These are phyloP conservation scores for Geothlypis trichas DNA, from an alignment of 2,113 vertebrate genomes.

Conservation along the genomic window DNA sequence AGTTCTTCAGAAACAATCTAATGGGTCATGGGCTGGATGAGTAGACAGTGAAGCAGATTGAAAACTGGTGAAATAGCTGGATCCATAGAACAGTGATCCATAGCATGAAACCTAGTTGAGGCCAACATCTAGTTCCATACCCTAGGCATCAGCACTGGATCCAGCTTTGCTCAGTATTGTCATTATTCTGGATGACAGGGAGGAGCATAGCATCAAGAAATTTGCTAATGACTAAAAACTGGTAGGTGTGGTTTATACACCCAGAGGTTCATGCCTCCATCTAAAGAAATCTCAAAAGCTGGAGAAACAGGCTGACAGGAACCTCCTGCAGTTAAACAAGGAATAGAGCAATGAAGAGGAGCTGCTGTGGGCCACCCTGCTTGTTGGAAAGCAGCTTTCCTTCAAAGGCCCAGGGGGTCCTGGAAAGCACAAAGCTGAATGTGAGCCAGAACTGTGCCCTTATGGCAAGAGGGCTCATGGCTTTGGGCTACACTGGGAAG, in stretches of 20 bases:
- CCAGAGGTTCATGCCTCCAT: neutral
- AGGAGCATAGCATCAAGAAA: neutral
- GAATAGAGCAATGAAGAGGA: neutral
- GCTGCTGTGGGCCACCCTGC: neutral
- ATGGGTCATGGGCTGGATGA: neutral
- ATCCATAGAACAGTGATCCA: neutral
- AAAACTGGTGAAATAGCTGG: neutral
- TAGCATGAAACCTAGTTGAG: neutral
- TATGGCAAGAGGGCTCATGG: neutral
- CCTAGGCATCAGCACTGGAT: neutral
- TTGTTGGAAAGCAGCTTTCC: neutral
- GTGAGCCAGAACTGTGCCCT: neutral
- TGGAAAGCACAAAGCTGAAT: neutral
- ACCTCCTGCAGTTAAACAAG: neutral
- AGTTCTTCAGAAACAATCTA: neutral
- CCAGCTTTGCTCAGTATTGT: neutral
- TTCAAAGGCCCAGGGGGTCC: neutral
- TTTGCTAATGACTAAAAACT: neutral
- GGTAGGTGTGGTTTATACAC: neutral
- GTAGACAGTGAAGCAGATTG: neutral
- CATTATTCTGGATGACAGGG: neutral
- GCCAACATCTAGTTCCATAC: neutral
- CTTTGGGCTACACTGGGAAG: too few species aligned
- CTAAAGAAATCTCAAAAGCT: neutral
- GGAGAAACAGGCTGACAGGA: neutral